Base-by-base conservation (phyloP, 2,113 vertebrate species). In the Phyllostomus hastatus region DNA sequence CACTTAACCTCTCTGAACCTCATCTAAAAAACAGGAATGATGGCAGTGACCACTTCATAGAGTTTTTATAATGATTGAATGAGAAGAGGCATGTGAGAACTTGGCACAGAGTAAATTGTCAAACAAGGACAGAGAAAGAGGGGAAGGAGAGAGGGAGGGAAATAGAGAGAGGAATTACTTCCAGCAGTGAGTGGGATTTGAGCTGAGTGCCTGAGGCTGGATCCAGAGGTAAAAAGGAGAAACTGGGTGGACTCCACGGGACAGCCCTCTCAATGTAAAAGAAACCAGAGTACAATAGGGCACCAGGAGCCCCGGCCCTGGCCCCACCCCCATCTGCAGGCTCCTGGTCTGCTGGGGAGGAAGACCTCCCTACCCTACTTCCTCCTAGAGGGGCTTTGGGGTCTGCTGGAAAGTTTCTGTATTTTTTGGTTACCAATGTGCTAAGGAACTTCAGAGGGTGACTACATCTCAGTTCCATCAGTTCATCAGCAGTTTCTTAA, bases 371-470 rank as follows among this genome's bases (percentile, higher is more conserved):
- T 80, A n/a, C 16, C 43, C 20, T 48, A 8, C 31, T 59, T 95
- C 59, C 50, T 93, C 35, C 33, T 38, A 12, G 35, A 88, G 1
- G 31, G 78, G 15, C 50, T 70, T 88, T 9, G 10, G 82, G 19
- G 16, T 10, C 33, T 88, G 31, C 67, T 33, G 17, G 75, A 35
- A 94, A 95, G 61, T 73, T 26, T n/a, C 48, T 83, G 91, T 79
- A 75, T 94, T 91, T 96, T 98, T 88, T 87, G 57, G 28, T 91
- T 94, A 35, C n/a, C 91, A 57, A 83, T 89, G 78, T 83, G 72
- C 82, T 89, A 93, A 94, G 43, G 93, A 79, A 93, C 84, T 97
- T 97, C 80, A 81, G 57, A 93, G 84, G 73, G 52, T 97, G 79
- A 94, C 89, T 84, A 83, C 48, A n/a, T 96, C 96, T 97, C 52